phyloP scores from a whole-genome alignment of 2,113 vertebrate species.

The Cinclus mexicanus region DNA sequence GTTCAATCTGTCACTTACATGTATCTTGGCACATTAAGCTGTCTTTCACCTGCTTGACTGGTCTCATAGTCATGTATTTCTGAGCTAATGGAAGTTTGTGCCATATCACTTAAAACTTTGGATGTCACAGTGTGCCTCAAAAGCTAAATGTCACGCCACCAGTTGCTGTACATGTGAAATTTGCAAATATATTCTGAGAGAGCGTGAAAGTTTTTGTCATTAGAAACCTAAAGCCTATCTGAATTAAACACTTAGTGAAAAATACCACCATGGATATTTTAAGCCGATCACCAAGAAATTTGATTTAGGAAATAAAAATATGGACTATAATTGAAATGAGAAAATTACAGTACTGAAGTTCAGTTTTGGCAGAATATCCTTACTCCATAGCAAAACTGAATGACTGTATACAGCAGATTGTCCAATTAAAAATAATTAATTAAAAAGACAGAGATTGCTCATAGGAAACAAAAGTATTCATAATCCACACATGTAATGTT shows the following conservation, averaged over 20 bases:
- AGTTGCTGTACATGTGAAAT: neutral
- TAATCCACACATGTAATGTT: accelerated
- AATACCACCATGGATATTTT: neutral
- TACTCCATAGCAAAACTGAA: neutral
- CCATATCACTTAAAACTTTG: neutral
- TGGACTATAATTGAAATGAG: neutral
- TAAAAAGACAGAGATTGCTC: neutral
- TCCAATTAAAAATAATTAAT: neutral
- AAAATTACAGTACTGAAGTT: neutral
- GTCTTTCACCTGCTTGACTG: neutral
- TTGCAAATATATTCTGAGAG: neutral
- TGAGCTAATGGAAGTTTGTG: neutral
- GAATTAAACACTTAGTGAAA: neutral
- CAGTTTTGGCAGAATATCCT: neutral
- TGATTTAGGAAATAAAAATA: neutral
- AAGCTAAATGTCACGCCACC: neutral
- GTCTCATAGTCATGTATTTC: neutral
- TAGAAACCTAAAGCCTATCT: neutral
- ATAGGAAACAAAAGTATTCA: neutral
- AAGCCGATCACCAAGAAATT: neutral
- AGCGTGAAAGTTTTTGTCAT: neutral
- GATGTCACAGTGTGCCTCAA: neutral
- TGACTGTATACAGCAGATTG: neutral
- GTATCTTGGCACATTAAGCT: neutral
- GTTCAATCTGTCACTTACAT: neutral